Evolutionary conservation across 2,888 invertebrate genomes (phyloP).

Genomic region (Sericinus montela): DNA sequence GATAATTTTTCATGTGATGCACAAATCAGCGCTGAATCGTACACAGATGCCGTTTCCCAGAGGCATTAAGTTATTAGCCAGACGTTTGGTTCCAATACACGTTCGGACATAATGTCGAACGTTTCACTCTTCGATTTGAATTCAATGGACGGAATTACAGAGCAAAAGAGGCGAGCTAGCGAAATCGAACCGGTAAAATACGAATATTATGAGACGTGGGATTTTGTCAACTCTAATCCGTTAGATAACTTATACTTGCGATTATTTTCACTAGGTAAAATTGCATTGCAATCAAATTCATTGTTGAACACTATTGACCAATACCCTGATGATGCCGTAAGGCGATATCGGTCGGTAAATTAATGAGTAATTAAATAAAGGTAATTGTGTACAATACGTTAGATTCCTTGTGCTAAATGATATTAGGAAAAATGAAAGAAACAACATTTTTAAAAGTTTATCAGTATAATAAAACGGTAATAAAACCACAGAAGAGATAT

Average conservation of each 20-base stretch:
- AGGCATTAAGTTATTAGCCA: slow-evolving; percentile 75
- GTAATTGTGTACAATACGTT: too few relatives aligned
- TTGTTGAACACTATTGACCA: too few relatives aligned
- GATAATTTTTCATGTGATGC: slow-evolving; percentile 34
- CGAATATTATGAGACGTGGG: slow-evolving; percentile 49
- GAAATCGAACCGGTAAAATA: slow-evolving; percentile 51
- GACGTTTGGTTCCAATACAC: slow-evolving; percentile 58
- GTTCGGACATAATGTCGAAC: slow-evolving; percentile 45
- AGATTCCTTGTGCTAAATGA: slow-evolving; percentile 14
- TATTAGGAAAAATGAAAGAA: not conserved
- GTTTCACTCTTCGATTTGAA: slow-evolving; percentile 74
- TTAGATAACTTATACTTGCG: slow-evolving; percentile 39
- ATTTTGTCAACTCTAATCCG: slow-evolving; percentile 41
- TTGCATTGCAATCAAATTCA: too few relatives aligned
- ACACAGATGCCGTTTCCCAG: slow-evolving; percentile 63
- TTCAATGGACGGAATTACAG: slow-evolving; percentile 73
- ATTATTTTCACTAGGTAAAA: too few relatives aligned
- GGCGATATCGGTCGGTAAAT: too few relatives aligned
- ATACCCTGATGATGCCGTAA: too few relatives aligned
- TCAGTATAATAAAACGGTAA: not conserved
- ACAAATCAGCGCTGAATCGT: slow-evolving; percentile 28
- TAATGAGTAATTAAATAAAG: too few relatives aligned
- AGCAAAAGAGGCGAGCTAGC: slow-evolving; percentile 44
- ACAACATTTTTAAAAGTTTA: not conserved
- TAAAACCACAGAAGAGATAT: not conserved